Evolutionary conservation across 2,888 invertebrate genomes (phyloP).

Genomic region (Chironomus tentans): DNA sequence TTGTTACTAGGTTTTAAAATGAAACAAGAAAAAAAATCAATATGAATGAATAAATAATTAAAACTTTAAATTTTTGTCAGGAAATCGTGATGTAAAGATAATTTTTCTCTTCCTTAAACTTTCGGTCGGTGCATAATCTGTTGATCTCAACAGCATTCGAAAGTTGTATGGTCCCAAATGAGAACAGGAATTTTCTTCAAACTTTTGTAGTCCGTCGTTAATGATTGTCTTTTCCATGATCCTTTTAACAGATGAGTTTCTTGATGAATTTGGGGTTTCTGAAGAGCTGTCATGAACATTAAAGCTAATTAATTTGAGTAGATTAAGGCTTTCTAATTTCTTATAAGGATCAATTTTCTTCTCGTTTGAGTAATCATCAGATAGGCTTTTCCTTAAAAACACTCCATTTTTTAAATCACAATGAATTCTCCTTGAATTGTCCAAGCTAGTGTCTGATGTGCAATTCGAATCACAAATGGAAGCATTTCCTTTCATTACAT

Average conservation of each 20-base stretch:
- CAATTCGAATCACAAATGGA: too few relatives aligned
- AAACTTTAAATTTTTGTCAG: constrained; percentile 14
- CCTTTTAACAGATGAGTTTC: constrained; percentile 21
- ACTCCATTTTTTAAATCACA: background rate
- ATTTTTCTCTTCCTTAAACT: constrained; percentile 54
- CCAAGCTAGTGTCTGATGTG: too few relatives aligned
- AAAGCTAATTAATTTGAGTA: background rate
- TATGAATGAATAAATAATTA: background rate
- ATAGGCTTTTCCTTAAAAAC: background rate
- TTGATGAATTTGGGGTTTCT: constrained; percentile 24
- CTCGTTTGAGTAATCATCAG: background rate
- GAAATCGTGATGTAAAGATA: constrained; percentile 6
- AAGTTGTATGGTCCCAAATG: constrained; percentile 59
- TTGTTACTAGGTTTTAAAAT: too few relatives aligned
- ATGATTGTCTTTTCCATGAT: constrained; percentile 31
- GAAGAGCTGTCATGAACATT: background rate
- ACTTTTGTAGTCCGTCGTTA: constrained; percentile 30
- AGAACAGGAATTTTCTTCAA: constrained; percentile 43
- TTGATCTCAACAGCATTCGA: constrained; percentile 54
- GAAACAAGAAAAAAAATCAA: too few relatives aligned
- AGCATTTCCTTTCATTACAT: too few relatives aligned
- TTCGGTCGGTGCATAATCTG: constrained; percentile 53
- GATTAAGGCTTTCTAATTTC: background rate
- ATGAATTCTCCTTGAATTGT: too few relatives aligned
- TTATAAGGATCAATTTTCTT: background rate